phyloP scores from a whole-genome alignment of 2,113 vertebrate species.

The Sinocyclocheilus anophthalmus region DNA sequence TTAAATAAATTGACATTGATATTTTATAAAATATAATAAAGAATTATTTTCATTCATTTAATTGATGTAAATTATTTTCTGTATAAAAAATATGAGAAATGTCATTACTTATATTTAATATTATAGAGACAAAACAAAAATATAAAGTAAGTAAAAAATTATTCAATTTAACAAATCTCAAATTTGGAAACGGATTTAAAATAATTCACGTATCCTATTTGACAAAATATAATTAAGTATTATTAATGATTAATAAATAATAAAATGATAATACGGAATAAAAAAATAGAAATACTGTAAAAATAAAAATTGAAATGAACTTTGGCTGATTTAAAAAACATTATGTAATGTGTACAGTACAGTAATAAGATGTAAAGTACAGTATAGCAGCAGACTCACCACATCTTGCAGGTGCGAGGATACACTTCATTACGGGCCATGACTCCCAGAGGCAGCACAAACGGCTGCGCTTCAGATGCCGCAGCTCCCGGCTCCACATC shows the following conservation, averaged over 20 bases:
- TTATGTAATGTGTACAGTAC: neutral
- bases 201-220: neutral
- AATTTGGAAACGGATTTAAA: neutral
- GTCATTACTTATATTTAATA: neutral
- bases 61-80: neutral
- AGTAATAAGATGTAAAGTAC: no score
- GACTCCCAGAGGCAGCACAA: conserved; percentile 88
- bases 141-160: neutral
- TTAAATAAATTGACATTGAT: neutral
- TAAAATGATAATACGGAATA: neutral
- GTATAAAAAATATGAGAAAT: neutral
- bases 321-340: neutral
- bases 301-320: no score
- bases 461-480: conserved; percentile 75
- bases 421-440: conserved; percentile 94
- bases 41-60: neutral
- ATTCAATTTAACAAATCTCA: neutral
- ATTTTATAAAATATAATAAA: neutral
- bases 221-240: neutral
- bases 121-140: neutral
- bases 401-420: conserved; percentile 88
- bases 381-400: conserved; percentile 73
- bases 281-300: neutral
- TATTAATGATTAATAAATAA: neutral
- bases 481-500: conserved; percentile 49